These are phyloP conservation scores for Aethina tumida DNA, from an alignment of 1,140 invertebrate species.

Conservation along the genomic window DNA sequence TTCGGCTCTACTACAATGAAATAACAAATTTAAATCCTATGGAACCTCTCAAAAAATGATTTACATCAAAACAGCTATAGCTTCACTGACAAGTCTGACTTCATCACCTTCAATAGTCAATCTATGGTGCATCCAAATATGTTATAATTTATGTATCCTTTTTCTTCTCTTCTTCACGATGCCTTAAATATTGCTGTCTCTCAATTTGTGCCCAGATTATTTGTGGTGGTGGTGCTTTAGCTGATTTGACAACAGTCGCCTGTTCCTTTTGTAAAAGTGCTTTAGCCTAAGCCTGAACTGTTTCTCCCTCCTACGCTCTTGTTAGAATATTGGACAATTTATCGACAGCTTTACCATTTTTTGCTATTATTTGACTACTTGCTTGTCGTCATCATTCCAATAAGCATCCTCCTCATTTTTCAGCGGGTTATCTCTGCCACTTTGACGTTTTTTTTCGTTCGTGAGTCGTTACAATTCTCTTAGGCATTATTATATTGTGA, in stretches of 20 bases:
- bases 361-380: constrained; percentile 80
- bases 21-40: neutral
- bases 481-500: constrained; percentile 61
- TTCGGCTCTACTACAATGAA: constrained; percentile 39
- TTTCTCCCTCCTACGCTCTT: constrained; percentile 79
- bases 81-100: constrained; percentile 84
- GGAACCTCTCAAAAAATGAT: neutral
- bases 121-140: constrained; percentile 48
- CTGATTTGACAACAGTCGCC: constrained; percentile 47
- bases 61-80: constrained; percentile 76
- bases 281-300: constrained; percentile 74
- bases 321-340: constrained; percentile 18
- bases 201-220: constrained; percentile 79
- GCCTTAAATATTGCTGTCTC: constrained; percentile 34
- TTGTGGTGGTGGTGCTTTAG: constrained; percentile 62
- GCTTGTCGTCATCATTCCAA: constrained; percentile 93
- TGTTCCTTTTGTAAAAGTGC: constrained; percentile 83
- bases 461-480: constrained; percentile 80
- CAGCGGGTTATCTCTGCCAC: constrained; percentile 56
- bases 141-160: constrained; percentile 30
- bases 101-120: constrained; percentile 73
- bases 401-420: constrained; percentile 74
- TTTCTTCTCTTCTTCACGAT: constrained; percentile 26
- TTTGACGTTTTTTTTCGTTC: constrained; percentile 72
- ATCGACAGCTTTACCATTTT: constrained; percentile 56